phyloP scores from a whole-genome alignment of 2,113 vertebrate species.

The Limnothrissa miodon region DNA sequence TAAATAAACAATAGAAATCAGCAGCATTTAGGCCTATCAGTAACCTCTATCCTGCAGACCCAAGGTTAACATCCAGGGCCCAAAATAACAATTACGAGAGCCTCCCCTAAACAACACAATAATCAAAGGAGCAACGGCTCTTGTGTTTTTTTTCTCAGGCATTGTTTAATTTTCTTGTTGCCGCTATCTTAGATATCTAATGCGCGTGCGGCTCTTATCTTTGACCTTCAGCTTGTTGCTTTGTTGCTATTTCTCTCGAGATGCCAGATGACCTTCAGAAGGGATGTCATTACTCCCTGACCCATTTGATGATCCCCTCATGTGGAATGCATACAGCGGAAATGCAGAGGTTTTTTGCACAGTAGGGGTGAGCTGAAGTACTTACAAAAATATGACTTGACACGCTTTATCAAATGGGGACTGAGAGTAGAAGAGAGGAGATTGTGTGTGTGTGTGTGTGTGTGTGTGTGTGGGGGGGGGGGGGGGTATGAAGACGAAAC shows the following conservation, averaged over 20 bases:
- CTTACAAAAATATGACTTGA: conserved; percentile 99
- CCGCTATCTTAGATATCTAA: conserved; percentile 82
- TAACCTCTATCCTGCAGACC: conserved; percentile 61
- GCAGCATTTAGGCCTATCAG: conserved; percentile 62
- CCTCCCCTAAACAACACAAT: conserved; percentile 76
- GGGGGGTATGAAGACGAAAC: conserved; percentile 99
- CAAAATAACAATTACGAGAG: conserved; percentile 79
- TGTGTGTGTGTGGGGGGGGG: too few species aligned
- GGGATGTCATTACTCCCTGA: conserved; percentile 94
- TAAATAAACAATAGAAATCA: conserved; percentile 74
- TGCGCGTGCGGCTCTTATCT: conserved; percentile 80
- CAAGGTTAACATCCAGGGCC: conserved; percentile 75
- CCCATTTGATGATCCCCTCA: conserved; percentile 91
- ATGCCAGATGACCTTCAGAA: conserved; percentile 93
- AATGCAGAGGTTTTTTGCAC: conserved; percentile 81
- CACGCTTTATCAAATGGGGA: conserved; percentile 99
- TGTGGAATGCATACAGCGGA: conserved; percentile 94
- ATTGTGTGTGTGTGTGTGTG: too few species aligned
- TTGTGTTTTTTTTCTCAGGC: conserved; percentile 63
- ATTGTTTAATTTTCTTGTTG: conserved; percentile 83
- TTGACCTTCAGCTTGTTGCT: conserved; percentile 92
- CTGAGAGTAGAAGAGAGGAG: conserved; percentile 75
- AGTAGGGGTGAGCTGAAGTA: conserved; percentile 99
- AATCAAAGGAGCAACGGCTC: conserved; percentile 64
- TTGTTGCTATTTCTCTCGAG: conserved; percentile 80